Conservation (phyloP, 2,113 vertebrate genomes). For the Promerops cafer region DNA sequence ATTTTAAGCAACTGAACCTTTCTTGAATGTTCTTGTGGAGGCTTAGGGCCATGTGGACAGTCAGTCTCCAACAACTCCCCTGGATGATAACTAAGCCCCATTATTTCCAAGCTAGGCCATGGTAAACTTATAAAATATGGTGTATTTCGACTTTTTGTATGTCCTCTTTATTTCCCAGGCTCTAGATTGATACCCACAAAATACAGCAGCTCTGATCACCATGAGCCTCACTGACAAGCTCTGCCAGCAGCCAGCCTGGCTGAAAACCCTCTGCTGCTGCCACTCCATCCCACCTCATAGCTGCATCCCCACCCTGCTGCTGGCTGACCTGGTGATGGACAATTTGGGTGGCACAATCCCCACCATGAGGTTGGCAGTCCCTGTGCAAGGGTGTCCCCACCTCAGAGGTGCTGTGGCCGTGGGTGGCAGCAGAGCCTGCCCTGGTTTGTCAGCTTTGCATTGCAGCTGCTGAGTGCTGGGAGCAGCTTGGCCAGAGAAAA, state of each 20-base stretch:
- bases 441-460: not conserved
- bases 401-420: fast-evolving
- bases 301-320: not conserved
- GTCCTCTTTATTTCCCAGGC: not conserved
- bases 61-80: not conserved
- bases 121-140: not conserved
- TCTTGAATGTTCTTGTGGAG: not conserved
- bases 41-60: not conserved
- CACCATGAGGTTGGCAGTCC: not conserved
- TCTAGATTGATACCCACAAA: not conserved
- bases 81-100: not conserved
- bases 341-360: not conserved
- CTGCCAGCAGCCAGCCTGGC: not conserved
- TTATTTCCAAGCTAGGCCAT: not conserved
- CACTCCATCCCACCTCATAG: not conserved
- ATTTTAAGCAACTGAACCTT: not conserved
- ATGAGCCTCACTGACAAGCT: not conserved
- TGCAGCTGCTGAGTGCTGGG: not conserved
- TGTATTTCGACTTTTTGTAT: not conserved
- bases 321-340: not conserved
- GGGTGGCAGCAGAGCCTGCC: not conserved
- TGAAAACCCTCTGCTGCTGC: not conserved
- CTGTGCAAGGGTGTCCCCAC: not conserved
- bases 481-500: not conserved
- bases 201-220: not conserved